Conservation (phyloP, 2,888 invertebrate species). For the Melitaea athalia region DNA sequence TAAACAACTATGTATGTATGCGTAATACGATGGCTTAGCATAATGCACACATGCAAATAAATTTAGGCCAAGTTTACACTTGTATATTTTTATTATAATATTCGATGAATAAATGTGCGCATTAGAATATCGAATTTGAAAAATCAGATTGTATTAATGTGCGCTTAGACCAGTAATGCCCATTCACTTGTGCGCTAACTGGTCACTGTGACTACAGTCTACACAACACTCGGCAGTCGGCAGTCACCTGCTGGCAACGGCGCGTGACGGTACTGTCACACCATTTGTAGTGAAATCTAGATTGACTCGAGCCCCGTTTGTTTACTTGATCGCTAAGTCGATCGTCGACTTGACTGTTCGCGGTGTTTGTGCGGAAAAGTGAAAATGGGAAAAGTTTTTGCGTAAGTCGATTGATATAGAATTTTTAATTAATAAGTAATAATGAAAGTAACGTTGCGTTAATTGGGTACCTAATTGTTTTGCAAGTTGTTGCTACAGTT, state of each 20-base stretch:
- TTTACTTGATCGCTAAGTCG: conserved; percentile 46
- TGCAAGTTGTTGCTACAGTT: not conserved
- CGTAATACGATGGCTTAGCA: too few relatives aligned
- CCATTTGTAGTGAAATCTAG: conserved; percentile 17
- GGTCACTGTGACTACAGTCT: conserved; percentile 3
- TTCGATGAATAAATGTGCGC: not conserved
- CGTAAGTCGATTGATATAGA: conserved; percentile 52
- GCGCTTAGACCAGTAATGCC: too few relatives aligned
- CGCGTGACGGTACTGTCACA: conserved; percentile 47
- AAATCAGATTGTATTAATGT: not conserved
- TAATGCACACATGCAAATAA: not conserved
- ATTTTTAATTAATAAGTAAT: not conserved
- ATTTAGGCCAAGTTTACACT: not conserved
- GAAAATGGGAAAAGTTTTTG: conserved; percentile 63
- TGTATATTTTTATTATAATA: not conserved
- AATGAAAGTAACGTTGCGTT: not conserved
- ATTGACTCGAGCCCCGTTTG: conserved; percentile 9
- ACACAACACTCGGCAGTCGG: not conserved
- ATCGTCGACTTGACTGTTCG: conserved; percentile 55
- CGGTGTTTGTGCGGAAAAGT: conserved; percentile 47
- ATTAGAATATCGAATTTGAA: conserved; percentile 4
- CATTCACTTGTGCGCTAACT: not conserved
- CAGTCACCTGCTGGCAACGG: conserved; percentile 54
- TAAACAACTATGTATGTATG: too few relatives aligned
- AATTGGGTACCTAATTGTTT: not conserved